phyloP scores from a whole-genome alignment of 1,140 invertebrate genomes.

The Saccostrea cuccullata region DNA sequence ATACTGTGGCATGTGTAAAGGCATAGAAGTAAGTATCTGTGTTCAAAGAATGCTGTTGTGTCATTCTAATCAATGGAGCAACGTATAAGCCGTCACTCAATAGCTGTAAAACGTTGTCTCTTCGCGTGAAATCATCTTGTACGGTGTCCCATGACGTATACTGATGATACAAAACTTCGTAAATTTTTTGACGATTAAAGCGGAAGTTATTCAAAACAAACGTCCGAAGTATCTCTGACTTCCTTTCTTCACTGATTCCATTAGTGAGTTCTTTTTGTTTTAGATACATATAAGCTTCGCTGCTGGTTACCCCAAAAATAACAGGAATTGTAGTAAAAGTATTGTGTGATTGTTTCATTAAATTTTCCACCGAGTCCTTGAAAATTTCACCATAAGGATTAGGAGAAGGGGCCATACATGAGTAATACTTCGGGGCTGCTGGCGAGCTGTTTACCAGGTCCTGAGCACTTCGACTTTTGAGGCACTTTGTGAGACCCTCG shows the following conservation, averaged over 20 bases:
- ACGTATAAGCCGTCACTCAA: constrained; percentile 92
- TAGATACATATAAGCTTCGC: constrained; percentile 92
- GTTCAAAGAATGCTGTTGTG: constrained; percentile 89
- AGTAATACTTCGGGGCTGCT: constrained; percentile 79
- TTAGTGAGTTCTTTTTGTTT: constrained; percentile 93
- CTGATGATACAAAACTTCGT: constrained; percentile 97
- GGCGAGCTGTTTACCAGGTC: constrained; percentile 87
- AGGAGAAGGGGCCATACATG: constrained; percentile 83
- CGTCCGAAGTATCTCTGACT: constrained; percentile 94
- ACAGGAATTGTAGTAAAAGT: constrained; percentile 79
- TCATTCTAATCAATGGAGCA: constrained; percentile 93
- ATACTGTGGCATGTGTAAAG: constrained; percentile 85
- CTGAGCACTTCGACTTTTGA: constrained; percentile 88
- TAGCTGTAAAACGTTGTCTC: constrained; percentile 94
- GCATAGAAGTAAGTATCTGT: constrained; percentile 74
- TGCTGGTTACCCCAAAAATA: constrained; percentile 93
- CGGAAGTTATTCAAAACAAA: constrained; percentile 91
- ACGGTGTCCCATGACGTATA: constrained; percentile 82
- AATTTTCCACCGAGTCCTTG: constrained; percentile 65
- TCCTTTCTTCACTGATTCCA: constrained; percentile 92
- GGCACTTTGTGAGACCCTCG: constrained; percentile 88
- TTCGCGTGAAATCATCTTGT: constrained; percentile 84
- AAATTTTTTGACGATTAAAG: constrained; percentile 96
- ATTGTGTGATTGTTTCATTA: constrained; percentile 85
- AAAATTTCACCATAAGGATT: constrained; percentile 47